Conservation (phyloP, 2,113 vertebrate genomes). For the Microcebus ravelobensis region DNA sequence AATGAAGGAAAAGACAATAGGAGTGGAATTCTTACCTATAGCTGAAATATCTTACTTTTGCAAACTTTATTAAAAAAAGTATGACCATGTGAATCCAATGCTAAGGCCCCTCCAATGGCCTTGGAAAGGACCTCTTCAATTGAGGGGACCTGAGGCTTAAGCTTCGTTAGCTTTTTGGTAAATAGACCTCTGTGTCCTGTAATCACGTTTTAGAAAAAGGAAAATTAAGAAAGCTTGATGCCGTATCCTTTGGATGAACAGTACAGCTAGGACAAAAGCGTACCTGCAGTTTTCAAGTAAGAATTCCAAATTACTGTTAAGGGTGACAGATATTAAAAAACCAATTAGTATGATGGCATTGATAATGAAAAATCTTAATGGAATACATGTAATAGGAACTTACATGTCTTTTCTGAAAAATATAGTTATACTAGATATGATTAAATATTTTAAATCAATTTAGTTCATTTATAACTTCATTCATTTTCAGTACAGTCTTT, state of each 20-base stretch:
- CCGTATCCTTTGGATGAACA: not conserved
- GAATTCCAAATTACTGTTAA: slow-evolving; percentile 29
- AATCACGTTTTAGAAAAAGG: not conserved
- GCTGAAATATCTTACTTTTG: not conserved
- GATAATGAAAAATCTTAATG: slow-evolving; percentile 59
- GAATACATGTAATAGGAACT: slow-evolving; percentile 43
- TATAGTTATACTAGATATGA: slow-evolving; percentile 11
- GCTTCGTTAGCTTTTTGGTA: not conserved
- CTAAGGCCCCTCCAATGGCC: not conserved
- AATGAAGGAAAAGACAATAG: not conserved
- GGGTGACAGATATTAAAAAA: slow-evolving; percentile 27
- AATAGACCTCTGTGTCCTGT: not conserved
- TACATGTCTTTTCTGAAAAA: slow-evolving; percentile 27
- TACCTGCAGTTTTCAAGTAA: not conserved
- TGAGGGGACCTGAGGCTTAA: not conserved
- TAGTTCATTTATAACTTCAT: slow-evolving; percentile 48
- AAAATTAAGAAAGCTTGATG: not conserved
- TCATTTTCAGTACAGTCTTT: slow-evolving; percentile 42
- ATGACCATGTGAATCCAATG: not conserved
- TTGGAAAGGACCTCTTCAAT: not conserved
- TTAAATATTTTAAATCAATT: slow-evolving; percentile 69
- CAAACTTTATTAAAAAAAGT: not conserved
- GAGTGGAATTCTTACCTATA: not conserved
- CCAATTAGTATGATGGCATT: slow-evolving; percentile 31
- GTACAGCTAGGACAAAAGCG: slow-evolving; percentile 3